Evolutionary conservation across 1,140 invertebrate species (phyloP), one percentile per base, ranked within the genome.

Genomic region (Metopolophium dirhodum): DNA sequence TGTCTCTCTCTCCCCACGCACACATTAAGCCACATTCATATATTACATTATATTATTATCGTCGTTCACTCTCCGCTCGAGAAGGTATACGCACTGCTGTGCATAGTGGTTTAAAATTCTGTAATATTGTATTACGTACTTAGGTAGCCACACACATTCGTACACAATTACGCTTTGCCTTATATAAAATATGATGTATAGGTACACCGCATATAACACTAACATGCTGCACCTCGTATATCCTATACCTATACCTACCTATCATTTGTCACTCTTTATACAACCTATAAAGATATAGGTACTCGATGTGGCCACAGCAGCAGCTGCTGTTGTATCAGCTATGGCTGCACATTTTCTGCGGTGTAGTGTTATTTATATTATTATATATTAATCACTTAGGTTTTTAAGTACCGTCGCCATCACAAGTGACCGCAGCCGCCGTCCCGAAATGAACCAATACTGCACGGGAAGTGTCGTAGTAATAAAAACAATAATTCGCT

Each of bases 201-300:
- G 26, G 41, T 85, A 45, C 23, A 85, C 37, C 22, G 35, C 82
- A 85, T 7, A 41, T 22, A 37, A 83, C n/a, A 41, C 35, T 37
- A 45, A 11, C 9, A 41, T 47, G 23, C 7, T 47, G 23, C 22
- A 4, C 51, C 51, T 54, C 51, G 51, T 9, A n/a, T 49, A n/a
- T 49, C 35, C 7, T n/a, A 47, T 86, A 30, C 14, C 8, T 22
- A 8, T 88, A 35, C 11, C 9, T 86, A 47, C 35, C 51, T 11
- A 91, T 51, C 90, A 83, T 91, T 91, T 91, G 90, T 91, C 90
- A 91, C 90, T 47, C 2, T 22, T 54, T 54, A 54, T 54, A 22
- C 49, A 68, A n/a, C 82, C 82, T 37, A 86, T 41, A 83, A 37
- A 22, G 14, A 82, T 37, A 82, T n/a, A 82, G 37, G 7, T 23